A percentile compares a stretch with the other conserved stretches of the same genome.
phyloP scores from a whole-genome alignment of 2,797 vertebrate genomes.

The Orestias chungarensis region DNA sequence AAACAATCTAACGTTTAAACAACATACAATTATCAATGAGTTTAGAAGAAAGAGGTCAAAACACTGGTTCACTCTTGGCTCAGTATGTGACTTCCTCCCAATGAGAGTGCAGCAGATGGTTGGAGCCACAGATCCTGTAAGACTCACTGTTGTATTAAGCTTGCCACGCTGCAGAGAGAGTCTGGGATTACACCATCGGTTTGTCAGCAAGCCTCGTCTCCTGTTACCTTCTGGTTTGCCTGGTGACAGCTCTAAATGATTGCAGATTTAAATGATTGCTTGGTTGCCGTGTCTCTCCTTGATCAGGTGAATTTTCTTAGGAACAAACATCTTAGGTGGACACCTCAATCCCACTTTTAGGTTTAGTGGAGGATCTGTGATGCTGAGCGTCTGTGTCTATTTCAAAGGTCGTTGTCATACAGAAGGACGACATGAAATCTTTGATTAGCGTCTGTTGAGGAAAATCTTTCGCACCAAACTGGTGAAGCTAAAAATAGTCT shows the following conservation, averaged over 20 bases:
- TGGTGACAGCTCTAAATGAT: not conserved
- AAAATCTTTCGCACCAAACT: not conserved
- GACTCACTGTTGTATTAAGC: conserved; percentile 36
- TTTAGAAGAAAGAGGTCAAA: conserved; percentile 2
- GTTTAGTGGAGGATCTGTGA: not conserved
- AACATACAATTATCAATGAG: not conserved
- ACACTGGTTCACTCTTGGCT: conserved; percentile 1
- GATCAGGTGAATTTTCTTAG: too few species aligned
- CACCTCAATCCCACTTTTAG: not conserved
- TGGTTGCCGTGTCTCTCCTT: too few species aligned
- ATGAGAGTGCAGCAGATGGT: conserved; percentile 55
- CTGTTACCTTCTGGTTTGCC: not conserved
- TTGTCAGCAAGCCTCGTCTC: conserved; percentile 44
- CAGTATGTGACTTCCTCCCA: conserved; percentile 8
- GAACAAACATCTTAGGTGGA: too few species aligned
- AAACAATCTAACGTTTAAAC: conserved; percentile 12
- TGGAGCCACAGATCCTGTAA: conserved; percentile 31
- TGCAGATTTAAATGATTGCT: too few species aligned
- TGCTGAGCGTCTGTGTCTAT: not conserved
- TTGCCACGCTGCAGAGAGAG: conserved; percentile 32
- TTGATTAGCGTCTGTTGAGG: not conserved
- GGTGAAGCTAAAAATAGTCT: not conserved
- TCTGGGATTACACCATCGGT: conserved; percentile 43
- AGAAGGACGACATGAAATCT: not conserved
- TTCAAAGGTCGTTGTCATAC: not conserved